These are phyloP conservation scores for Pangasius macronema DNA, from an alignment of 2,797 vertebrate species.

Conservation along the genomic window DNA sequence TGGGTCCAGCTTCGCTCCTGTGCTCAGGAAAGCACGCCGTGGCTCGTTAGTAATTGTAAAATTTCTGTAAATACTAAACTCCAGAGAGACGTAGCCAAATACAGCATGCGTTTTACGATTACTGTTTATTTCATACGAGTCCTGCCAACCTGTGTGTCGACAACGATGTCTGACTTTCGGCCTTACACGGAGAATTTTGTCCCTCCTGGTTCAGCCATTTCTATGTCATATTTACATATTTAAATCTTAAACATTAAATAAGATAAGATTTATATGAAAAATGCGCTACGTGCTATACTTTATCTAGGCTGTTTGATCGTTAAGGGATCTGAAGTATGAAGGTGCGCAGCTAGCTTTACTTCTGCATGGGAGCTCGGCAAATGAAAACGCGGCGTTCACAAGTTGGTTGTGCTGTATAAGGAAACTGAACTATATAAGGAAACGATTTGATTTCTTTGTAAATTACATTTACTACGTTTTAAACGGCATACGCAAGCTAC, in stretches of 20 bases:
- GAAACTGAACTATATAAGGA: not conserved
- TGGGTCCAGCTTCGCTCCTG: not conserved
- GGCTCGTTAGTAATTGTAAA: constrained; percentile 66
- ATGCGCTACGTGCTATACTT: not conserved
- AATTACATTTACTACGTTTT: not conserved
- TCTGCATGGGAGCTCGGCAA: constrained; percentile 36
- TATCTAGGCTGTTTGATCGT: not conserved
- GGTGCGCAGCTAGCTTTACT: not conserved
- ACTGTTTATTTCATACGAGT: constrained; percentile 62
- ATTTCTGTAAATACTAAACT: constrained; percentile 76
- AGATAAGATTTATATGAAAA: not conserved
- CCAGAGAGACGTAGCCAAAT: constrained; percentile 76
- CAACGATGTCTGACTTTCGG: constrained; percentile 33
- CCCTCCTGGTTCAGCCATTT: constrained; percentile 31
- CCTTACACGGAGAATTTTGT: constrained; percentile 41
- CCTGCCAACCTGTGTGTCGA: constrained; percentile 60
- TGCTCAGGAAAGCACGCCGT: constrained; percentile 70
- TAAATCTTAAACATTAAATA: not conserved
- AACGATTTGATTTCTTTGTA: no score
- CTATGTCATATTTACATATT: not conserved
- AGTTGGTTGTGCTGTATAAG: not conserved
- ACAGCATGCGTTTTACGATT: constrained; percentile 74
- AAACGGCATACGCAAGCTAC: not conserved
- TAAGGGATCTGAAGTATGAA: not conserved
- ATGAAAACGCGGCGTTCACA: not conserved